A percentile compares a stretch with the other conserved stretches of the same genome.
These are phyloP conservation scores for Gnatocerus cornutus DNA, from an alignment of 2,888 invertebrate species.

Conservation along the genomic window DNA sequence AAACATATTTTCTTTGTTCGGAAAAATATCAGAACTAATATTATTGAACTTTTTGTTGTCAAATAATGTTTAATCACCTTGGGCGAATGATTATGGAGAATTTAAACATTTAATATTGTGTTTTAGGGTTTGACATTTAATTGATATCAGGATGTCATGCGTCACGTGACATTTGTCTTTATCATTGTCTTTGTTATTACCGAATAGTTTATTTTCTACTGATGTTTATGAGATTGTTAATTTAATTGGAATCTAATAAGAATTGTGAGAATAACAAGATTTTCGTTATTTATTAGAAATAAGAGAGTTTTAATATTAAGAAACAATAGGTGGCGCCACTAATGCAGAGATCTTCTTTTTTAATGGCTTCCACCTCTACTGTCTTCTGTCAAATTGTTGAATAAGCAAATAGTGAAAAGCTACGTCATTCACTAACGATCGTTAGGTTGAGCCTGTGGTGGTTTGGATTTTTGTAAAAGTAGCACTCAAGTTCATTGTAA, in stretches of 20 bases:
- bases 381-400: constrained; percentile 58
- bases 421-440: constrained; percentile 68
- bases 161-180: too few species aligned
- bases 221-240: neutral
- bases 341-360: constrained; percentile 1
- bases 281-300: too few species aligned
- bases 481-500: constrained; percentile 48
- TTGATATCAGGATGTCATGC: too few species aligned
- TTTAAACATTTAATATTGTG: too few species aligned
- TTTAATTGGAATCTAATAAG: neutral
- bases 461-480: constrained; percentile 52
- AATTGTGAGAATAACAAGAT: too few species aligned
- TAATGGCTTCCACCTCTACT: constrained; percentile 19
- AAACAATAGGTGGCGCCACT: constrained; percentile 13
- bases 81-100: too few species aligned
- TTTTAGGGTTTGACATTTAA: too few species aligned
- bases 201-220: too few species aligned
- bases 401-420: constrained; percentile 60
- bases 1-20: neutral
- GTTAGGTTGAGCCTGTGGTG: constrained; percentile 55
- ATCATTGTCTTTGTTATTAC: too few species aligned
- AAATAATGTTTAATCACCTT: too few species aligned
- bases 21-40: neutral
- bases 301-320: neutral
- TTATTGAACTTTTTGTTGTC: neutral